Evolutionary conservation across 2,797 vertebrate species (phyloP).

Genomic region (Ptychadena robeensis): DNA sequence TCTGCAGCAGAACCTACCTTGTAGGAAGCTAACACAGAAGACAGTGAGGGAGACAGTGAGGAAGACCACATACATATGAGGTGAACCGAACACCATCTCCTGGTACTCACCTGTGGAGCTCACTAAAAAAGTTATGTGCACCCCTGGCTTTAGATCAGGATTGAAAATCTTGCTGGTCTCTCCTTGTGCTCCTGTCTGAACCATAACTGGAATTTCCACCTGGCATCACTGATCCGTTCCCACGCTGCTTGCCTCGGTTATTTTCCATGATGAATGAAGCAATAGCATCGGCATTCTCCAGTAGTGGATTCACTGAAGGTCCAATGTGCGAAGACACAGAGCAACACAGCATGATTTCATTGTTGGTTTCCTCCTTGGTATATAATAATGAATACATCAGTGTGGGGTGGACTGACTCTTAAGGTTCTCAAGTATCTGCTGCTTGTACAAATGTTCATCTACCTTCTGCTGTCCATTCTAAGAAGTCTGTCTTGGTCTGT

Average conservation of each 20-base stretch:
- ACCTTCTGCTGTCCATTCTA: neutral
- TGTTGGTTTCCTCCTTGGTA: neutral
- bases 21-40: no score
- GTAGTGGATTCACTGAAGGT: neutral
- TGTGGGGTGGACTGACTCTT: neutral
- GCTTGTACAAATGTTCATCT: neutral
- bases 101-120: no score
- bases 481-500: slow-evolving; percentile 2
- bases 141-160: no score
- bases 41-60: no score
- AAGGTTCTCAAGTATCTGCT: neutral
- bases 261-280: neutral
- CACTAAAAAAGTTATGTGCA: no score
- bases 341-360: neutral
- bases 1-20: no score
- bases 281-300: neutral
- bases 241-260: neutral
- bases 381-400: neutral
- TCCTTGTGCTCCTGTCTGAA: no score
- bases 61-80: no score
- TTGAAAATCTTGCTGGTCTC: no score
- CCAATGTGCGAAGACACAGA: neutral
- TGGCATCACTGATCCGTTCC: neutral
- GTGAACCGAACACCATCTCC: no score
- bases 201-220: neutral